These are phyloP conservation scores for Notothenia rossii DNA, from an alignment of 2,113 vertebrate species.

Conservation along the genomic window DNA sequence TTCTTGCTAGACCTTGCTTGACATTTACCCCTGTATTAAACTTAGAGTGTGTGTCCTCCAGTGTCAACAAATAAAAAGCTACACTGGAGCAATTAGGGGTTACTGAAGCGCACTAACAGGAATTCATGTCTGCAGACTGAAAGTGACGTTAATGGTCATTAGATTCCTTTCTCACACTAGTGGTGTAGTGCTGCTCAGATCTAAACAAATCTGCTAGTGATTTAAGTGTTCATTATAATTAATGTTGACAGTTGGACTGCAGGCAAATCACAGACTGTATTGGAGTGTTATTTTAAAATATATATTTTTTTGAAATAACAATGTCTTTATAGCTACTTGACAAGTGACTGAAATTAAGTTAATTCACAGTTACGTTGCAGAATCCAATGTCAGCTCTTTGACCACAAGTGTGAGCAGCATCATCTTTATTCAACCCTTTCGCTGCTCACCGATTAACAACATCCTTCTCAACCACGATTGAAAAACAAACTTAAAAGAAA, in stretches of 20 bases:
- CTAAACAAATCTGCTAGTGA: neutral
- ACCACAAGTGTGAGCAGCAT: constrained; percentile 7
- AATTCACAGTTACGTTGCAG: neutral
- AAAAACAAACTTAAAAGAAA: constrained; percentile 5
- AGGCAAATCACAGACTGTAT: neutral
- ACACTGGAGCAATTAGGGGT: neutral
- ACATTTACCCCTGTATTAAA: too few relatives aligned
- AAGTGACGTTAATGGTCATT: neutral
- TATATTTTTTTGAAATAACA: neutral
- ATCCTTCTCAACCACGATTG: constrained; percentile 29
- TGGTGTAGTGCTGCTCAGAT: neutral
- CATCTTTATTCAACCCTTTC: neutral
- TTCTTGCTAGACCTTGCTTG: too few relatives aligned
- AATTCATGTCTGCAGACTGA: neutral
- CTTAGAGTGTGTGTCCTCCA: neutral
- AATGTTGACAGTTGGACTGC: neutral
- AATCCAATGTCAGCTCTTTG: neutral
- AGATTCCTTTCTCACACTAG: neutral
- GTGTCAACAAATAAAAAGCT: neutral
- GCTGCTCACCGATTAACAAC: constrained; percentile 29
- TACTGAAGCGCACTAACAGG: neutral
- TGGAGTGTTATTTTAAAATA: too few relatives aligned
- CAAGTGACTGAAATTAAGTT: neutral
- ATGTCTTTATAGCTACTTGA: neutral
- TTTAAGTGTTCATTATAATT: neutral